Base-by-base conservation (phyloP, 2,888 invertebrate species). In the Amphipoea lucens region DNA sequence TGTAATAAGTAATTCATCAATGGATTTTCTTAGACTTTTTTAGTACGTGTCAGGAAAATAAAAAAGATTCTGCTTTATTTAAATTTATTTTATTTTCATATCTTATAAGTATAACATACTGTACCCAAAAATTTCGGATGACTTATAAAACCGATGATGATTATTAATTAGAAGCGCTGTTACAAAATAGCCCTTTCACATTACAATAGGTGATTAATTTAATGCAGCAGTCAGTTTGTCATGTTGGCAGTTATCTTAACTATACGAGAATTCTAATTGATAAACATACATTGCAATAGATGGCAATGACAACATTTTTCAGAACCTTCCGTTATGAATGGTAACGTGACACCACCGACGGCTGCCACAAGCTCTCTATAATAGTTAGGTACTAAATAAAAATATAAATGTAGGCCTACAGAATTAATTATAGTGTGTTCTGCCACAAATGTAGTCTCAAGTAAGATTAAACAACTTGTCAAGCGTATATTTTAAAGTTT, bases 321-420 rank as follows among this genome's bases (percentile, higher is more conserved):
- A 83, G 82, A 86, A 86, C 85, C 80, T 79, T 83, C 90, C 81
- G 90, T 88, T 90, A 89, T 89, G 92, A 93, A 94, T 95, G 96
- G 96, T 96, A 96, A 96, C 96, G 94, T 95, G 95, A 96, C 95
- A 95, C 96, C 96, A 96, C 96, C 96, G 91, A 95, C 94, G 95
- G 96, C 96, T 95, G 96, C 94, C 95, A 94, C 93, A 94, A 94
- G 92, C 91, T 92, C 88, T 90, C 91, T 94, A 84, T 60, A 77
- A 54, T 84, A 94, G 91, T 89, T 89, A 80, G 62, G 80, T 81
- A 91, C 91, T 92, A 92, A 90, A 85, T 89, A 90, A 86, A 90
- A 57, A 83, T 84, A 82, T 85, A 85, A 89, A 87, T 86, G 84
- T 85, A 86, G 81, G 51, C 40, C 79, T 88, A 89, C 40, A 73